Percentiles rank a stretch among this genome's conserved stretches.
phyloP scores from a whole-genome alignment of 2,797 vertebrate species.

The Hapalemur alaotrensis region DNA sequence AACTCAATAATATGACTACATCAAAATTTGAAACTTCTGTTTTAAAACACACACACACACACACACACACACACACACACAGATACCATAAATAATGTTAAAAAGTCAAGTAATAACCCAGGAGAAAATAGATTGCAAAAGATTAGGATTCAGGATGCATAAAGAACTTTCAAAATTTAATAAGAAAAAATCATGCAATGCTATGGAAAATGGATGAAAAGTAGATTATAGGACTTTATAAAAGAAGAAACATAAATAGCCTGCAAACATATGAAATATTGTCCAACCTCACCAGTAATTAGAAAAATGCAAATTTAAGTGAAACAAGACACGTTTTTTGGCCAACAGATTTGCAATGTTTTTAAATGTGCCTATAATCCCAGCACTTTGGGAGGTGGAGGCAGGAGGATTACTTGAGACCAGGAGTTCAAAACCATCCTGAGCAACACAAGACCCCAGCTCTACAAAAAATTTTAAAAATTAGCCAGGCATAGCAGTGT shows the following conservation, averaged over 20 bases:
- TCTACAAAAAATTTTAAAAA: too few species aligned
- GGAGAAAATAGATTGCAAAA: neutral
- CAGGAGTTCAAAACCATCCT: too few species aligned
- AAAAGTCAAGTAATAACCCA: neutral
- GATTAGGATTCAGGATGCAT: neutral
- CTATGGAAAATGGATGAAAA: neutral
- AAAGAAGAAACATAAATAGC: neutral
- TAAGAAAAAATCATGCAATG: neutral
- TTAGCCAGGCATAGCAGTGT: too few species aligned
- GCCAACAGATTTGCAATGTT: neutral
- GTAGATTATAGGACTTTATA: neutral
- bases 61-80: neutral
- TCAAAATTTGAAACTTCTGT: neutral
- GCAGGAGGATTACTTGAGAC: too few species aligned
- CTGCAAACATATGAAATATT: conserved; percentile 20
- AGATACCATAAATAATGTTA: neutral
- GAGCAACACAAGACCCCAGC: too few species aligned
- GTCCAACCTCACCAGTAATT: neutral
- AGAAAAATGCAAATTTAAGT: neutral
- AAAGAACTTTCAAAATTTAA: neutral
- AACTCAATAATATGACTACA: neutral
- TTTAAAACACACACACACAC: neutral
- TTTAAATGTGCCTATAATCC: neutral
- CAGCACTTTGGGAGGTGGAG: too few species aligned
- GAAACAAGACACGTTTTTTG: neutral